Evolutionary conservation across 2,888 invertebrate species (phyloP).

Genomic region (Anthoptus insignis): DNA sequence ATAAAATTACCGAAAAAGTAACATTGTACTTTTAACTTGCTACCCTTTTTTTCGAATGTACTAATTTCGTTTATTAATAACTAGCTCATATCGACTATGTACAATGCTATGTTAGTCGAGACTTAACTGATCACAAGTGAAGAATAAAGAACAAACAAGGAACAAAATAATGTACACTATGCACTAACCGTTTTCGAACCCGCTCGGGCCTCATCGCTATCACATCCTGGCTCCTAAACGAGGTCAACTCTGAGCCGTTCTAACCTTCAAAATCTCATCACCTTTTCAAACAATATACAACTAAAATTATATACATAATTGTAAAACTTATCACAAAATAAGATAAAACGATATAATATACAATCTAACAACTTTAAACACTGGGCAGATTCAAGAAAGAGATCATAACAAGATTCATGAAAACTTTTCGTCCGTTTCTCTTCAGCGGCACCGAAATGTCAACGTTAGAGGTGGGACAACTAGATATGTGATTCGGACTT

Average conservation of each 20-base stretch:
- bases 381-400: conserved; percentile 85
- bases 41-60: conserved; percentile 78
- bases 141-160: conserved; percentile 77
- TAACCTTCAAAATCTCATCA: conserved; percentile 34
- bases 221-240: conserved; percentile 65
- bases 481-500: conserved; percentile 82
- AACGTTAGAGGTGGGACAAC: conserved; percentile 71
- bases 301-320: conserved; percentile 76
- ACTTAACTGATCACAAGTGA: conserved; percentile 81
- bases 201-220: conserved; percentile 67
- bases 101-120: conserved; percentile 79
- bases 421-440: conserved; percentile 62
- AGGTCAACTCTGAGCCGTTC: conserved; percentile 50
- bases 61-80: conserved; percentile 67
- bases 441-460: conserved; percentile 61
- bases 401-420: conserved; percentile 85
- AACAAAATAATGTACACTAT: conserved; percentile 79
- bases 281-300: conserved; percentile 62
- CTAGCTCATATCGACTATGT: conserved; percentile 68
- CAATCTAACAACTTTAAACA: conserved; percentile 81
- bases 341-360: conserved; percentile 73
- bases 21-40: conserved; percentile 84
- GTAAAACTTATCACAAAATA: conserved; percentile 80
- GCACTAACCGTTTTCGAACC: conserved; percentile 74
- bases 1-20: conserved; percentile 79